Conservation (phyloP, 2,797 vertebrate species). For the Myotis findleyi region DNA sequence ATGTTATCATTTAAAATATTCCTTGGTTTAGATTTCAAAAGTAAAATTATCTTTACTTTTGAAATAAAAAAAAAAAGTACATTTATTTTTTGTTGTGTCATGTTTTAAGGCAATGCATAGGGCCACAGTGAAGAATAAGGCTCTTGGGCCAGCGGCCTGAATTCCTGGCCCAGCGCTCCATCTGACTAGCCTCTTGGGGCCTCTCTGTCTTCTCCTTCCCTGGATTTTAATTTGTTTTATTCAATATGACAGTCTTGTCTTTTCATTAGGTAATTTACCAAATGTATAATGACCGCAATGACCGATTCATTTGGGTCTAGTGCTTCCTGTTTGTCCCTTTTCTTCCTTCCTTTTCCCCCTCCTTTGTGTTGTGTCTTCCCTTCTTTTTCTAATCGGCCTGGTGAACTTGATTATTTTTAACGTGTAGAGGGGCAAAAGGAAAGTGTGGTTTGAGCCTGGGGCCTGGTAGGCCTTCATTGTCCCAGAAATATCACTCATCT, state of each 20-base stretch:
- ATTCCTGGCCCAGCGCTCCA: neutral
- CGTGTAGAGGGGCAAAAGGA: neutral
- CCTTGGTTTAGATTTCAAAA: neutral
- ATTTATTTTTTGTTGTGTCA: rapidly evolving
- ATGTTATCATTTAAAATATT: neutral
- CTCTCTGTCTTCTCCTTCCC: neutral
- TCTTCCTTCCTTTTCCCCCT: neutral
- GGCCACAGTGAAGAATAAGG: no score
- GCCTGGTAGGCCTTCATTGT: neutral
- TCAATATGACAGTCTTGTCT: neutral
- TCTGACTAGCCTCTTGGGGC: neutral
- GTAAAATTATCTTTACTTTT: no score
- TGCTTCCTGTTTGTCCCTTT: neutral
- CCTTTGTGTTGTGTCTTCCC: neutral
- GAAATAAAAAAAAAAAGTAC: neutral
- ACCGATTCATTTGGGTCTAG: no score
- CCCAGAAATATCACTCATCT: neutral
- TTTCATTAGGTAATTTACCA: neutral
- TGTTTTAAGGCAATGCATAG: neutral
- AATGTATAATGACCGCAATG: neutral
- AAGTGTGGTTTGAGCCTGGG: neutral
- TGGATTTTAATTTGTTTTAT: no score
- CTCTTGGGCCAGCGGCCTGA: no score
- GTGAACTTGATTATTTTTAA: neutral
- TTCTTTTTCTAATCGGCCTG: neutral